These are phyloP conservation scores for Caracal caracal DNA, from an alignment of 2,113 vertebrate genomes.

Conservation along the genomic window DNA sequence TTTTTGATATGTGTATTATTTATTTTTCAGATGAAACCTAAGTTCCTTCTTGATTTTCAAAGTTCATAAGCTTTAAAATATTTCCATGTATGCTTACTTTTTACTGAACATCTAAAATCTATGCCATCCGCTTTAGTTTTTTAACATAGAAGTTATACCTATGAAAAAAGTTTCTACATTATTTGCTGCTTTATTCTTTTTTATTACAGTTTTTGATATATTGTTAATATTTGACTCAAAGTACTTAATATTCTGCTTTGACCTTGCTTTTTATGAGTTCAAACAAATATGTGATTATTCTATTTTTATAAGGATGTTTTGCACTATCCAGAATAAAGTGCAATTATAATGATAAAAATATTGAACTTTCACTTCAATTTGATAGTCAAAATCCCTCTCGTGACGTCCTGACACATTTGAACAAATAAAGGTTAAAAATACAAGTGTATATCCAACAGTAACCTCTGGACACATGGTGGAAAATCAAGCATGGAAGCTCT, in stretches of 20 bases:
- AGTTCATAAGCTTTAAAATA: conserved; percentile 39
- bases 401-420: conserved; percentile 54
- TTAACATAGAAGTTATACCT: background rate
- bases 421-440: conserved; percentile 59
- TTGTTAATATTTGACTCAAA: conserved; percentile 32
- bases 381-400: conserved; percentile 15
- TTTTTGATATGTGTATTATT: conserved; percentile 1
- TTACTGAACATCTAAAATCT: background rate
- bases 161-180: background rate
- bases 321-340: conserved; percentile 26
- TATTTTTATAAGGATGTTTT: conserved; percentile 64
- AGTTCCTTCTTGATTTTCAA: conserved; percentile 26
- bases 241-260: conserved; percentile 12
- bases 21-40: conserved; percentile 43
- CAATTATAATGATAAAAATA: conserved; percentile 47
- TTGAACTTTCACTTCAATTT: conserved; percentile 60
- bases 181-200: background rate
- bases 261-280: conserved; percentile 50
- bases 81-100: background rate
- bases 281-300: conserved; percentile 68
- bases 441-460: background rate
- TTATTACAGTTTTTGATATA: background rate
- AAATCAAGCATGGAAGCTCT: background rate
- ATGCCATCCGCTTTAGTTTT: background rate
- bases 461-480: background rate